Conservation (phyloP, 92 coral and sea anemone genomes). For the Phenganax marumi region DNA sequence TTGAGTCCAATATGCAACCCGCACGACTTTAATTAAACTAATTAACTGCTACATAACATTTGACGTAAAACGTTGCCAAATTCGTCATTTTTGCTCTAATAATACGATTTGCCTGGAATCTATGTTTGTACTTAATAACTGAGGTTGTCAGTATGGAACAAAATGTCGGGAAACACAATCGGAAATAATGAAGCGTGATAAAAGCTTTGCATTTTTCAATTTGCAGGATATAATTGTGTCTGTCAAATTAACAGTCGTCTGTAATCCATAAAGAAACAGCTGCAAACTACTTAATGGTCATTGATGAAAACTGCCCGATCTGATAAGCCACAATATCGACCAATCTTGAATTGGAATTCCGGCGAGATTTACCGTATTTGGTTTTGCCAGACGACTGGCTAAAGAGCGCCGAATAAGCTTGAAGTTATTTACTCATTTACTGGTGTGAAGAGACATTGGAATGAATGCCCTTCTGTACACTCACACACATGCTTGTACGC, state of each 20-base stretch:
- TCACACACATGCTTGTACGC: neutral
- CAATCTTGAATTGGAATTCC: constrained; percentile 1
- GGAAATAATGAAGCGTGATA: neutral
- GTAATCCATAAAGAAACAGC: constrained; percentile 38
- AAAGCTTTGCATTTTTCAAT: neutral
- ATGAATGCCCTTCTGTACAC: constrained; percentile 12
- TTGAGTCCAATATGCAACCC: neutral
- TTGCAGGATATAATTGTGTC: constrained; percentile 25
- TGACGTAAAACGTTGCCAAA: neutral
- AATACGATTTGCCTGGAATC: neutral
- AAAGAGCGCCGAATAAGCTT: constrained; percentile 18
- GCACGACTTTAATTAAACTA: constrained; percentile 2
- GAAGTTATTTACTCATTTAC: constrained; percentile 20
- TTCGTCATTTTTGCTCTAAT: neutral
- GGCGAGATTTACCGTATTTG: constrained; percentile 31
- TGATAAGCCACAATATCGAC: constrained; percentile 42
- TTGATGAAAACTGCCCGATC: constrained; percentile 42
- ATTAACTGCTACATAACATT: neutral
- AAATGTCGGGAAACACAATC: constrained; percentile 12
- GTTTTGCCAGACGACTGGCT: constrained; percentile 35
- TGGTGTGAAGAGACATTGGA: constrained; percentile 13
- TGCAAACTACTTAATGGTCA: constrained; percentile 41
- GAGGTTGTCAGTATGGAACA: neutral
- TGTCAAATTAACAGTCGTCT: constrained; percentile 41
- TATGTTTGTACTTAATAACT: neutral